Evolutionary conservation across 2,797 vertebrate genomes (phyloP), one percentile per base, ranked within the genome.

Genomic region (Onychomys arenicola): DNA sequence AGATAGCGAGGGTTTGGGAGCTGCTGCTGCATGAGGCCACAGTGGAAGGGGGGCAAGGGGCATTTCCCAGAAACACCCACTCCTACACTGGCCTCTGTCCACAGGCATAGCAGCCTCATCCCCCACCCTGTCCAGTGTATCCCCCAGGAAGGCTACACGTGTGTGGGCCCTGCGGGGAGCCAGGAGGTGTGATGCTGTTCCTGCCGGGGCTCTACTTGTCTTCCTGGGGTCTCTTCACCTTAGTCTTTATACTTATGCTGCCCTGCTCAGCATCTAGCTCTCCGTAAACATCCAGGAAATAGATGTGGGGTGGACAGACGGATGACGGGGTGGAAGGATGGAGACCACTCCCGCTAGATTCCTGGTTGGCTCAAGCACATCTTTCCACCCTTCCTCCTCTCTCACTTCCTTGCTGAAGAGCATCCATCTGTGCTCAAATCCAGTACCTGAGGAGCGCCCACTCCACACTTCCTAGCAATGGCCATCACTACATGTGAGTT

Each of bases 81-180:
- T 59, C 71, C 52, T 0, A 0, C 4, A 43, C 16, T n/a, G 57
- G 78, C 34, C n/a, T 96, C 46, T 67, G 29, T n/a, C 14, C 69
- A 46, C 67, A 40, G 40, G 46, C 37, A 21, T 21, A 3, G 0
- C 2, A 55, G 67, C 16, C 11, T 52, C 23, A 19, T 5, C 1
- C 14, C 21, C 14, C 9, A n/a, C 27, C 2, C 1, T 37, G 4
- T 52, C 57, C 81, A n/a, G 2, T 8, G 8, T 12, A 0, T 5
- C 52, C 49, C n/a, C 57, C 4, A 0, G 0, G 55, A 92, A 17
- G 23, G 6, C 29, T 55, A 25, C 16, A 13, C 37, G 27, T 25
- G 14, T 81, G 32, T 55, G 49, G 34, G 1, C n/a, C n/a, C 0
- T 37, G 29, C 1, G 1, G 34, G 8, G 16, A 63, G 11, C 10